A percentile compares a stretch with the other conserved stretches of the same genome.
phyloP scores from a whole-genome alignment of 1,140 invertebrate species.

The Heliconius eleuchia region DNA sequence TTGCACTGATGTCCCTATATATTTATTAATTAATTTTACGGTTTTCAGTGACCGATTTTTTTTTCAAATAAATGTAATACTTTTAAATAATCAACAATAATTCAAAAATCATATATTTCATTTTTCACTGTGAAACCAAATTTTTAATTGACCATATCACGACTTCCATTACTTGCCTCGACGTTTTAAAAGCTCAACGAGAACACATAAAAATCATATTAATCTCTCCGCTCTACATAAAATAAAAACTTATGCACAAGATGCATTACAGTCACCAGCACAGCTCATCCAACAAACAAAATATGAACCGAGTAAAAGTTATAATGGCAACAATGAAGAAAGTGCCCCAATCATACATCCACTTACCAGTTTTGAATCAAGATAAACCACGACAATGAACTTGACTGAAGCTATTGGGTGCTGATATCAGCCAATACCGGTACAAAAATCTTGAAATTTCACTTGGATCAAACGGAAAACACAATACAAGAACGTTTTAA shows the following conservation, averaged over 20 bases:
- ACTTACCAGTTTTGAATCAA: conserved; percentile 67
- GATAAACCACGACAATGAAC: conserved; percentile 67
- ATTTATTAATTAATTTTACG: no score
- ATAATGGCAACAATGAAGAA: conserved; percentile 54
- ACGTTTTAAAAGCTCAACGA: neutral
- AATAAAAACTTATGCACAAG: neutral
- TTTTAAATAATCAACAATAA: neutral
- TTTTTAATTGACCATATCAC: neutral
- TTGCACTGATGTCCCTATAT: neutral
- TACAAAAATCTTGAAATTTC: conserved; percentile 44
- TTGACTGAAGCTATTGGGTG: conserved; percentile 57
- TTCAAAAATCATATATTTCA: neutral
- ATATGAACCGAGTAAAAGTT: neutral
- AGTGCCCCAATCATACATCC: conserved; percentile 51
- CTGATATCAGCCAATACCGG: conserved; percentile 51
- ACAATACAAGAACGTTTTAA: conserved; percentile 29
- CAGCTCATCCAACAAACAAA: neutral
- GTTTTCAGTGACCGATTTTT: no score
- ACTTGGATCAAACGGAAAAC: conserved; percentile 48
- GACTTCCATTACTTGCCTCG: neutral
- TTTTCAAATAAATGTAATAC: no score
- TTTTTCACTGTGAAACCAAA: neutral
- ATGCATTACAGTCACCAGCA: neutral
- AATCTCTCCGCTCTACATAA: neutral
- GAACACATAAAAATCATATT: neutral